Base-by-base conservation (phyloP, 2,888 invertebrate species). In the Dicycla oo region DNA sequence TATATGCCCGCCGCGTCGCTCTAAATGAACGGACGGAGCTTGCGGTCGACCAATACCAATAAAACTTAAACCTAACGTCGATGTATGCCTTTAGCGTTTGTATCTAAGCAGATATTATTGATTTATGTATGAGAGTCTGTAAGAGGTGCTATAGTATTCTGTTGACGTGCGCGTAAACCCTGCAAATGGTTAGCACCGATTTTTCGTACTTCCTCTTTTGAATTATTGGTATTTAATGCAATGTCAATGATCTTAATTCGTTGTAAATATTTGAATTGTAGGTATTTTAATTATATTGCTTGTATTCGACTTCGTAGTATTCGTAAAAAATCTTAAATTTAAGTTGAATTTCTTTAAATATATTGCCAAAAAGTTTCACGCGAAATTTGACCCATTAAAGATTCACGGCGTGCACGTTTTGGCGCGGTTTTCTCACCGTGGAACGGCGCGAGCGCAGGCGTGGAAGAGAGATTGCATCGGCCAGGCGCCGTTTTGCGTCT, bases 11-110 rank as follows among this genome's bases (percentile, higher is more conserved):
- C 92, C 95, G 94, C 95, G 94, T 94, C 91, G 91, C 89, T 79
- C 91, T 91, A 94, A 95, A 95, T 94, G 94, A 95, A 94, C 95
- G 95, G 95, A 95, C 95, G 95, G 88, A 89, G 92, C 90, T 89
- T 89, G 92, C 91, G 88, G 88, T 89, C 88, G 88, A 86, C 92
- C 94, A 94, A 94, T 94, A 93, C 93, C 92, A 93, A 94, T 94
- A 94, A 91, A 93, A 93, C 90, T 88, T 90, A 88, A 87, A 87
- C 89, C 86, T 87, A 86, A 78, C 91, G 89, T 91, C 91, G 87
- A 88, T 86, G 88, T 90, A 89, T 90, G 88, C 88, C 90, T 88
- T 88, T 85, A 87, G 82, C 74, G 84, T 86, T 81, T 83, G 87
- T 88, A 87, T 89, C 87, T 87, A 85, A 84, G 87, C 83, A 87